Conservation (phyloP, 2,113 vertebrate species). For the Grallaria varia region DNA sequence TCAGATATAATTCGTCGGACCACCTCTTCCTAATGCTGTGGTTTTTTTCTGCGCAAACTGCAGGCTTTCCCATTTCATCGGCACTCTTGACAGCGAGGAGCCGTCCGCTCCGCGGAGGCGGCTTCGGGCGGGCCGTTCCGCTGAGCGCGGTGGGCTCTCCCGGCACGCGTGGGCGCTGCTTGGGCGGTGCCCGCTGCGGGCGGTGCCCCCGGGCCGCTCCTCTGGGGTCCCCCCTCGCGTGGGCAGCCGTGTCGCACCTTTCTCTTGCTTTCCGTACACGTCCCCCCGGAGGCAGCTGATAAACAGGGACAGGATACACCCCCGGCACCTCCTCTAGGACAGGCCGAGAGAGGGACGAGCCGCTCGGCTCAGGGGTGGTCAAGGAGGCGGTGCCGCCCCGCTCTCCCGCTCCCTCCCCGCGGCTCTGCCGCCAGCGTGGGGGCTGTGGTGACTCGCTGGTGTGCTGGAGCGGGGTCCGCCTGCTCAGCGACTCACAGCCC, state of each 20-base stretch:
- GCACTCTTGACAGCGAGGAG: fast-evolving
- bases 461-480: not conserved
- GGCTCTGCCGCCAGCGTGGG: not conserved
- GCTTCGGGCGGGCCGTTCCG: not conserved
- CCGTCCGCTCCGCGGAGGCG: fast-evolving
- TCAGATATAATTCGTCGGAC: not conserved
- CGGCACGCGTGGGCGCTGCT: not conserved
- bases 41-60: not conserved
- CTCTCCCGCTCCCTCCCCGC: too few relatives aligned
- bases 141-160: too few relatives aligned
- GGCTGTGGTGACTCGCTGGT: not conserved
- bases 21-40: not conserved
- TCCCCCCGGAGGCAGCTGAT: not conserved
- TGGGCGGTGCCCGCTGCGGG: not conserved
- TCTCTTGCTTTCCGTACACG: not conserved
- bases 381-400: not conserved
- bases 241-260: not conserved
- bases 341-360: not conserved
- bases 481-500: not conserved
- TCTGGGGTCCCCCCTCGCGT: fast-evolving
- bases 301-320: not conserved
- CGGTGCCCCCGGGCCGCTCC: not conserved
- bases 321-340: not conserved
- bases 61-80: not conserved
- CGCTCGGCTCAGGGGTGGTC: not conserved